Percentiles rank a stretch among this genome's conserved stretches.
phyloP scores from a whole-genome alignment of 2,797 vertebrate genomes.

The Antrozous pallidus region DNA sequence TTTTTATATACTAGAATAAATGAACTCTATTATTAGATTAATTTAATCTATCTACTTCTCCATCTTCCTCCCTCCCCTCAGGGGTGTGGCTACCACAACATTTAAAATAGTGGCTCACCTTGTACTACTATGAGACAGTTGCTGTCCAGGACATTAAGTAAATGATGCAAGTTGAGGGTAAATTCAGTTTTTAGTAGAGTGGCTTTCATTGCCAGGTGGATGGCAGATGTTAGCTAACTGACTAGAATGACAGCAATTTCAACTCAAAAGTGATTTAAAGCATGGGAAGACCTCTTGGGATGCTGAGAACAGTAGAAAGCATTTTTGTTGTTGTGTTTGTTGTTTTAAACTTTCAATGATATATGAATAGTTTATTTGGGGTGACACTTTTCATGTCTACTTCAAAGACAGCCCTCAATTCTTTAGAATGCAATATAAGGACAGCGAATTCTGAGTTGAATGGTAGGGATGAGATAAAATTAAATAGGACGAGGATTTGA shows the following conservation, averaged over 20 bases:
- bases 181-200: background rate
- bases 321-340: background rate
- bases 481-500: background rate
- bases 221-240: constrained; percentile 19
- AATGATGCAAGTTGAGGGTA: background rate
- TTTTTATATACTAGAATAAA: constrained; percentile 7
- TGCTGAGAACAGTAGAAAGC: background rate
- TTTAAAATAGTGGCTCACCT: background rate
- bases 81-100: background rate
- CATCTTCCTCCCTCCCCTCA: rapidly evolving
- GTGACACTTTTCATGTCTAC: background rate
- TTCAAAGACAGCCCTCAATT: background rate
- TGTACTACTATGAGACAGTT: background rate
- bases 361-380: background rate
- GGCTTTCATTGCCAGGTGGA: background rate
- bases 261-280: constrained; percentile 8
- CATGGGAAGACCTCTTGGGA: background rate
- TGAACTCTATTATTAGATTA: background rate
- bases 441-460: background rate
- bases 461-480: background rate
- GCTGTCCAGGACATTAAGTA: background rate
- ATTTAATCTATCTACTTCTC: background rate
- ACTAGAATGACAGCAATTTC: background rate
- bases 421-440: background rate
- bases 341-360: constrained; percentile 11